Percentiles rank a stretch among this genome's conserved stretches.
Evolutionary conservation across 1,140 invertebrate genomes (phyloP).

Genomic region (Odontomachus brunneus): DNA sequence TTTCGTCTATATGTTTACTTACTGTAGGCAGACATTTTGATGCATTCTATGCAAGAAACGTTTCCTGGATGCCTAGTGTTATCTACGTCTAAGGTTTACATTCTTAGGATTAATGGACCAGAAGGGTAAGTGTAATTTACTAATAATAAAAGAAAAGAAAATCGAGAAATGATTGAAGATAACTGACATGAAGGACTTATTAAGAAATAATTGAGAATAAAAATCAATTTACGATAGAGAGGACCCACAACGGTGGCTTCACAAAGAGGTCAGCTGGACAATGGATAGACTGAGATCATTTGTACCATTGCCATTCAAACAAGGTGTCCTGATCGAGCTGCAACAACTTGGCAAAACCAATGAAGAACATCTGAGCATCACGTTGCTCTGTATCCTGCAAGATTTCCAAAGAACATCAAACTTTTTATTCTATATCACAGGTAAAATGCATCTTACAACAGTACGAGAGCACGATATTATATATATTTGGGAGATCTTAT

Average conservation of each 20-base stretch:
- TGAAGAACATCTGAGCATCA: conserved; percentile 72
- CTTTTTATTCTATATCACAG: conserved; percentile 82
- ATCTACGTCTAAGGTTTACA: conserved; percentile 86
- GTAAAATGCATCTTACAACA: conserved; percentile 75
- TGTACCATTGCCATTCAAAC: conserved; percentile 82
- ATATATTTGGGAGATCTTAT: background rate
- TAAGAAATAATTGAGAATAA: background rate
- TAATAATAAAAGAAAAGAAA: conserved; percentile 1
- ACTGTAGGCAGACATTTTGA: conserved; percentile 82
- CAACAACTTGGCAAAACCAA: conserved; percentile 76
- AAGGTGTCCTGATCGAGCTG: conserved; percentile 82
- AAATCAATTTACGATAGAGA: conserved; percentile 71
- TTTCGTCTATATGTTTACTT: background rate
- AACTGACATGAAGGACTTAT: too few relatives aligned
- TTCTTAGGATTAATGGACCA: conserved; percentile 84
- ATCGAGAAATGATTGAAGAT: too few relatives aligned
- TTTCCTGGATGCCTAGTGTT: conserved; percentile 86
- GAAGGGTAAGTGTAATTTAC: conserved; percentile 80
- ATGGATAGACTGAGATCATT: conserved; percentile 82
- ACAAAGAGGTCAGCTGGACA: conserved; percentile 83
- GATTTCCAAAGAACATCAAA: conserved; percentile 84
- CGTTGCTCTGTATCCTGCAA: conserved; percentile 82
- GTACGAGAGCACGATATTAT: conserved; percentile 15
- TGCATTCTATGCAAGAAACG: conserved; percentile 74
- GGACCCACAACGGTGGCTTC: conserved; percentile 82